Percentiles rank a stretch among this genome's conserved stretches.
These are phyloP conservation scores for Oreochromis tanganicae DNA, from an alignment of 2,113 vertebrate genomes.

Conservation along the genomic window DNA sequence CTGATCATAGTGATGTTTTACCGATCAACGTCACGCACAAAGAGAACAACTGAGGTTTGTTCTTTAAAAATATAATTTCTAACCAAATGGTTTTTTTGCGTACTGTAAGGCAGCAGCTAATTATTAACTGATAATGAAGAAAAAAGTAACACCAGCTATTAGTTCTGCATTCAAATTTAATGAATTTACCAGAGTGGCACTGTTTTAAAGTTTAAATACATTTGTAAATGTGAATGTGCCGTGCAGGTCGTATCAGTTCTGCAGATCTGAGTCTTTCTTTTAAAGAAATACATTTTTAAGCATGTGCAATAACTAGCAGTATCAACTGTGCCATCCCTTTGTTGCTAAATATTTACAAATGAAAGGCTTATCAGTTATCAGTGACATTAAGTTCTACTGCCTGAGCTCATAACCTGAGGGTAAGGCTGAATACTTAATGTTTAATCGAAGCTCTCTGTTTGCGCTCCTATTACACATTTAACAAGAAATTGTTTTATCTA, in stretches of 20 bases:
- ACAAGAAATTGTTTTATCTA: fast-evolving
- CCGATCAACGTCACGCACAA: fast-evolving
- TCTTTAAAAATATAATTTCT: neutral
- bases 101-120: neutral
- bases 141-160: neutral
- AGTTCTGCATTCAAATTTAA: neutral
- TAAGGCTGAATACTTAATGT: neutral
- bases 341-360: neutral
- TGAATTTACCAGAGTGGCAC: neutral
- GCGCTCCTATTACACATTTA: neutral
- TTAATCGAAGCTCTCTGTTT: neutral
- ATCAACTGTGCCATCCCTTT: neutral
- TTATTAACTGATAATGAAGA: neutral
- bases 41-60: neutral
- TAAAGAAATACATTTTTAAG: neutral
- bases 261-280: neutral
- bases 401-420: neutral
- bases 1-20: neutral
- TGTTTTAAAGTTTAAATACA: neutral
- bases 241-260: neutral
- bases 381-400: neutral
- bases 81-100: neutral
- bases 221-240: neutral
- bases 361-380: neutral
- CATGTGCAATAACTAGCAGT: neutral